A percentile compares a stretch with the other conserved stretches of the same genome.
Conservation (phyloP, 2,797 vertebrate genomes). For the Loris lydekkerianus region DNA sequence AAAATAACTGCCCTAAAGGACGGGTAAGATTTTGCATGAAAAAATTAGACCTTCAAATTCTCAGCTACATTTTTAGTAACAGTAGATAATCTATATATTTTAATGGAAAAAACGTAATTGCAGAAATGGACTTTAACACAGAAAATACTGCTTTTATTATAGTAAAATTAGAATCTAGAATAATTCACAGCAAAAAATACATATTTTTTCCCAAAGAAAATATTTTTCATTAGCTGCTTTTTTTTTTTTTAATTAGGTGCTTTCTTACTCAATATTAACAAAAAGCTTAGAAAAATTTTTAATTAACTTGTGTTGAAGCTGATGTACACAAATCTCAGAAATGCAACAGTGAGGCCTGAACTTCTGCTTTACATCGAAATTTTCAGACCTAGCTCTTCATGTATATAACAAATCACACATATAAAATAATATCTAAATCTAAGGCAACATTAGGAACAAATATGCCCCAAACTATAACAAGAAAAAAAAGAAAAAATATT, state of each 20-base stretch:
- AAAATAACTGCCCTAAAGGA: slow-evolving; percentile 1
- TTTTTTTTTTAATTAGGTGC: not conserved
- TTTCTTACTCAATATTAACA: slow-evolving; percentile 51
- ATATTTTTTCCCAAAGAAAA: slow-evolving; percentile 5
- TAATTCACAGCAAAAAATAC: not conserved
- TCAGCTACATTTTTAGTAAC: slow-evolving; percentile 16
- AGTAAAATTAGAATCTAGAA: slow-evolving; percentile 46
- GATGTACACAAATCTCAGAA: not conserved
- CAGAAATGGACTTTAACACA: slow-evolving; percentile 50
- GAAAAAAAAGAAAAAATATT: slow-evolving; percentile 14
- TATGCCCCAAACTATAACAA: not conserved
- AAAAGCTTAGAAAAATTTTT: not conserved
- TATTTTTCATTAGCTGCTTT: not conserved
- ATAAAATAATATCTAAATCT: not conserved
- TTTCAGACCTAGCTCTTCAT: not conserved
- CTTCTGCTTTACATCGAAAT: not conserved
- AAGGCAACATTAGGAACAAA: slow-evolving; percentile 48
- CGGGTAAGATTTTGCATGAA: not conserved
- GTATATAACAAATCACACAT: not conserved
- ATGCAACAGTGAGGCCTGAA: slow-evolving; percentile 13
- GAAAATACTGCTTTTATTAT: slow-evolving; percentile 15
- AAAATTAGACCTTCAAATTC: slow-evolving; percentile 16
- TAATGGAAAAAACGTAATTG: slow-evolving; percentile 3
- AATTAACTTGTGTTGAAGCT: not conserved
- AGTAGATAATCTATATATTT: slow-evolving; percentile 11